A percentile compares a stretch with the other conserved stretches of the same genome.
Evolutionary conservation across 2,888 invertebrate species (phyloP).

Genomic region (Cancer borealis): DNA sequence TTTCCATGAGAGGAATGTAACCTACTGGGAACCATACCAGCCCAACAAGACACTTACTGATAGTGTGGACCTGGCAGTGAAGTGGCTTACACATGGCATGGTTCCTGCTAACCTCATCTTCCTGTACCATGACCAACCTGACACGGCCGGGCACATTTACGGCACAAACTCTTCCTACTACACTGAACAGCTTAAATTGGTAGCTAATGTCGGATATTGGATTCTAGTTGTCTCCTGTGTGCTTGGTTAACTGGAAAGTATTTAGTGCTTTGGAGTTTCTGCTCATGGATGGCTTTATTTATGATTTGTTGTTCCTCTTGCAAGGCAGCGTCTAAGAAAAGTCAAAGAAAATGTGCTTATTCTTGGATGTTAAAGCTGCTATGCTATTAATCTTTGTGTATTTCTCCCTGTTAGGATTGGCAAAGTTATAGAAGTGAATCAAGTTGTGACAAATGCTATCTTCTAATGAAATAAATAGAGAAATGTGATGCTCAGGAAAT

Average conservation of each 20-base stretch:
- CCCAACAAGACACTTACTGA: constrained; percentile 24
- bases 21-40: constrained; percentile 59
- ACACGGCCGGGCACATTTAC: constrained; percentile 73
- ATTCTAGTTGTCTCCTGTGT: neutral
- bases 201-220: neutral
- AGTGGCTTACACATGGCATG: constrained; percentile 67
- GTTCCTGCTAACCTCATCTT: constrained; percentile 76
- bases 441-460: neutral
- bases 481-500: neutral
- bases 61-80: constrained; percentile 57
- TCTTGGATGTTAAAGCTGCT: neutral
- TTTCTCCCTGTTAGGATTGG: neutral
- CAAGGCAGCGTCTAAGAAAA: too few relatives aligned
- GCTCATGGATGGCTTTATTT: too few relatives aligned
- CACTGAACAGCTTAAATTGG: constrained; percentile 53
- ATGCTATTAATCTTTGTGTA: neutral
- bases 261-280: too few relatives aligned
- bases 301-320: too few relatives aligned
- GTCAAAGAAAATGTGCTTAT: neutral
- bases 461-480: neutral
- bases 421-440: neutral
- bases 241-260: too few relatives aligned
- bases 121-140: constrained; percentile 76
- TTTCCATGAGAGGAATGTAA: constrained; percentile 64
- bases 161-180: constrained; percentile 78